Conservation (phyloP, 1,140 invertebrate genomes). For the Leptopilina clavipes region DNA sequence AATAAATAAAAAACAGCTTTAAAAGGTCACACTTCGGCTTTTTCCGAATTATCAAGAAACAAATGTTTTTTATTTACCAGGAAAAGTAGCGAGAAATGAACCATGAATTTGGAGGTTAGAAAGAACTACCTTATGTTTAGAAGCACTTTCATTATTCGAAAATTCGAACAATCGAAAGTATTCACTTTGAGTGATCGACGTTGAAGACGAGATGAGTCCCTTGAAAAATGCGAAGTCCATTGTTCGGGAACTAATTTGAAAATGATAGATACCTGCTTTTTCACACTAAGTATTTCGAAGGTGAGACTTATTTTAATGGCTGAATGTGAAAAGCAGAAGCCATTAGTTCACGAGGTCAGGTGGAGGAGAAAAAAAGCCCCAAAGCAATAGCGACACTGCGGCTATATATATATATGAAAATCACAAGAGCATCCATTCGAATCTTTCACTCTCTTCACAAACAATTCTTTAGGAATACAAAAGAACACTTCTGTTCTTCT, state of each 20-base stretch:
- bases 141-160: too few relatives aligned
- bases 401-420: too few relatives aligned
- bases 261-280: background rate
- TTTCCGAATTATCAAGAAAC: too few relatives aligned
- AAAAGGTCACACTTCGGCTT: too few relatives aligned
- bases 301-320: background rate
- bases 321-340: slow-evolving; percentile 3
- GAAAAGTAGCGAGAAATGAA: too few relatives aligned
- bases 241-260: slow-evolving; percentile 20
- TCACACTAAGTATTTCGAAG: slow-evolving; percentile 3
- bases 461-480: slow-evolving; percentile 51
- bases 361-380: slow-evolving; percentile 41
- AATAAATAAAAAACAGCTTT: too few relatives aligned
- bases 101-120: too few relatives aligned
- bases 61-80: too few relatives aligned
- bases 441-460: slow-evolving; percentile 43
- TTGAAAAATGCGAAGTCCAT: background rate
- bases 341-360: slow-evolving; percentile 49
- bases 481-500: slow-evolving; percentile 55
- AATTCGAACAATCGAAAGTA: too few relatives aligned
- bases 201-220: background rate
- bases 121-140: too few relatives aligned
- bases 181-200: background rate
- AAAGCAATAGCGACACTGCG: background rate
- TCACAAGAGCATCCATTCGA: slow-evolving; percentile 13